Percentiles rank a stretch among this genome's conserved stretches.
Conservation (phyloP, 2,888 invertebrate species). For the Cephus nigrinus region DNA sequence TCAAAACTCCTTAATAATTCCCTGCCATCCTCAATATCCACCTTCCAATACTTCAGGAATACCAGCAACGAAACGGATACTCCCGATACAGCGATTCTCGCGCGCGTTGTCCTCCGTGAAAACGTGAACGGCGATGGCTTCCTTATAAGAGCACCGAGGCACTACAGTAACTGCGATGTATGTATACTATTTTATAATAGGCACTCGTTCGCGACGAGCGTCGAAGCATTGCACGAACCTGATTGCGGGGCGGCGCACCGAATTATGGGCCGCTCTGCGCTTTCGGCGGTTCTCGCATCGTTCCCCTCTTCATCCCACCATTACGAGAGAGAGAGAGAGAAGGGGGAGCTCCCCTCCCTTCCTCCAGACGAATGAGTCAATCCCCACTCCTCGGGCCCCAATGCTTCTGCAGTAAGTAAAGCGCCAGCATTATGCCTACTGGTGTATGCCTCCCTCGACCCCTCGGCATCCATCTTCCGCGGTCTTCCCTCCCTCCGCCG, state of each 20-base stretch:
- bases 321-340: neutral
- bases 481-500: constrained; percentile 29
- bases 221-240: constrained; percentile 51
- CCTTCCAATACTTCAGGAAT: neutral
- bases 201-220: constrained; percentile 11
- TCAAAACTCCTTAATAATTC: neutral
- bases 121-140: neutral
- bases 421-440: neutral
- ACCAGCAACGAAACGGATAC: neutral
- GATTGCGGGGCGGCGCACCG: constrained; percentile 62
- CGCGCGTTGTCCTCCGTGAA: neutral
- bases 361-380: neutral
- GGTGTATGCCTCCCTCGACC: constrained; percentile 11
- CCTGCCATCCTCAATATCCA: neutral
- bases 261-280: constrained; percentile 61
- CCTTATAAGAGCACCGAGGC: constrained; percentile 2
- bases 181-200: neutral
- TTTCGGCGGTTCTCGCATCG: constrained; percentile 46
- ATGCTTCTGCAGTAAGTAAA: neutral
- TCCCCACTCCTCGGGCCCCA: neutral
- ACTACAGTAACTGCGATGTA: neutral
- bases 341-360: constrained; percentile 2
- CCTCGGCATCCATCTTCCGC: constrained; percentile 20
- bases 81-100: neutral
- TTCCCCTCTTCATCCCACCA: constrained; percentile 27